Evolutionary conservation across 2,797 vertebrate species (phyloP), one percentile per base, ranked within the genome.

Genomic region (Alauda arvensis): DNA sequence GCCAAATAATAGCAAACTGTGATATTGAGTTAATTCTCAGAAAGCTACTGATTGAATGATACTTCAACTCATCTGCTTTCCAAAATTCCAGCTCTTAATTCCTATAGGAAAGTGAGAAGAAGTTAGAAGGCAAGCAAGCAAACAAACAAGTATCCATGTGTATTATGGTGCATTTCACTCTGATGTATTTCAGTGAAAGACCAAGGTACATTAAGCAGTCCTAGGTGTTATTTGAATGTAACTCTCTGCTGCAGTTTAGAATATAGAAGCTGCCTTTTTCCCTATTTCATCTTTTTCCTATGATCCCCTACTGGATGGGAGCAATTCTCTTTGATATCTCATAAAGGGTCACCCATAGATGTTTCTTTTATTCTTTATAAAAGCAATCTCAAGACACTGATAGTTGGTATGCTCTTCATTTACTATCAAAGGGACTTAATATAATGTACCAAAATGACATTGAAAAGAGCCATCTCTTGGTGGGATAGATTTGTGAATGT

Each of bases 361-460:
- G 43, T 33, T 82, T 90, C 77, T 85, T 83, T 82, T 49, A 59
- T 66, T 92, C 83, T 84, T 59, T 62, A 25, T 49, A 80, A 85
- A 88, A 91, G 62, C 37, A 67, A 46, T 33, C 37, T 86, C 63
- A 87, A 52, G 20, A 60, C 34, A 70, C 40, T 56, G 51, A 66
- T 24, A 77, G 62, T 49, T 78, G 57, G 71, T 61, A 80, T 7
- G 4, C n/a, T 53, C 65, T 43, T 88, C 71, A 87, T 79, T 93
- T 82, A 84, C 48, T 81, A 84, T 94, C 71, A 94, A 93, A 93
- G 51, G 4, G 25, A 72, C 81, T 63, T 69, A 62, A 43, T 67
- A 60, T 49, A 59, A 46, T 83, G 91, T 76, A 85, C 19, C 71
- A 42, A 84, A 88, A 52, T 72, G 13, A 56, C n/a, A 62, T 78